These are phyloP conservation scores for Scarus forsteni DNA, from an alignment of 2,797 vertebrate genomes.

Conservation along the genomic window DNA sequence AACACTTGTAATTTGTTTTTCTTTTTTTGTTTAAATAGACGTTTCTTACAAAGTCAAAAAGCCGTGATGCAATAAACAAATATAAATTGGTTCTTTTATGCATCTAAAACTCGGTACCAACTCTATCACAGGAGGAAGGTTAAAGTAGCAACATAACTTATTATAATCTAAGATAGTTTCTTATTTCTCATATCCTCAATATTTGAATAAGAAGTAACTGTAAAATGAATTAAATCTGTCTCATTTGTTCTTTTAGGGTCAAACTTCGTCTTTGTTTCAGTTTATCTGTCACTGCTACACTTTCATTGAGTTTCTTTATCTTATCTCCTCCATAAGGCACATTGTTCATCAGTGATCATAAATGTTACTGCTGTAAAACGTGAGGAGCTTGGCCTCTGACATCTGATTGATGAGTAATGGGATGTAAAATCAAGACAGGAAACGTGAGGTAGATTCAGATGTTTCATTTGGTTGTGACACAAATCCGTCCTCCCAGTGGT, in stretches of 20 bases:
- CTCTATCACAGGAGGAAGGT: no score
- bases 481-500: constrained; percentile 37
- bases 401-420: background rate
- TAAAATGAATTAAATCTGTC: background rate
- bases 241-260: background rate
- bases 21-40: no score
- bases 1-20: no score
- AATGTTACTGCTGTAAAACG: constrained; percentile 16
- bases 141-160: no score
- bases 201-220: background rate
- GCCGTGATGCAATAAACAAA: no score
- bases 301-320: constrained; percentile 24
- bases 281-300: background rate
- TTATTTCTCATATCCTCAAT: background rate
- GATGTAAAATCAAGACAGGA: constrained; percentile 48
- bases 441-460: constrained; percentile 45
- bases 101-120: no score
- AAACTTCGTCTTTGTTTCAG: background rate
- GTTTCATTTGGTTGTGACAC: constrained; percentile 64
- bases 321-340: constrained; percentile 12
- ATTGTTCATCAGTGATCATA: constrained; percentile 13
- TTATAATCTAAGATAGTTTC: no score
- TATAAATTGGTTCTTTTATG: no score
- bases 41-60: no score
- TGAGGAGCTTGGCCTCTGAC: constrained; percentile 1